Conservation (phyloP, 1,140 invertebrate species). For the Caenorhabditis brenneri region DNA sequence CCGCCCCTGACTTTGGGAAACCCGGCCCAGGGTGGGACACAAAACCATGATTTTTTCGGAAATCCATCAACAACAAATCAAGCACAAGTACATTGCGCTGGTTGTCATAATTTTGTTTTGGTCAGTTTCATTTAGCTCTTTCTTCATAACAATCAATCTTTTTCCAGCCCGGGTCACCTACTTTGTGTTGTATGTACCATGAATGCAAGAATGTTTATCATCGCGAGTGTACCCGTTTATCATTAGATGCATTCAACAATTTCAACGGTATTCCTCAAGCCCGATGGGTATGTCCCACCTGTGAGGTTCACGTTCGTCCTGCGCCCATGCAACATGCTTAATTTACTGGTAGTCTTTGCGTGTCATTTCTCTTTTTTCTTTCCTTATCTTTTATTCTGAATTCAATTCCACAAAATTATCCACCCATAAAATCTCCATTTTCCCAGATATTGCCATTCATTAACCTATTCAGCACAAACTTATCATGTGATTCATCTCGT, state of each 20-base stretch:
- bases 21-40: background rate
- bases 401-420: background rate
- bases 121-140: background rate
- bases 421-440: background rate
- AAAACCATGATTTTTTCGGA: background rate
- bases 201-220: constrained; percentile 21
- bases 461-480: background rate
- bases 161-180: constrained; percentile 30
- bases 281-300: constrained; percentile 5
- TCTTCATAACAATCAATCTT: background rate
- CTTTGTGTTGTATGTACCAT: constrained; percentile 25
- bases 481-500: background rate
- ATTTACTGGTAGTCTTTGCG: background rate
- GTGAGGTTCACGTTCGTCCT: constrained; percentile 1
- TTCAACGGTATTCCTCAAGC: background rate
- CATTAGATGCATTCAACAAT: background rate
- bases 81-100: background rate
- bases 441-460: background rate
- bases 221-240: background rate
- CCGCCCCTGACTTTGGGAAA: constrained; percentile 27
- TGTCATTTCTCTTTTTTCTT: background rate
- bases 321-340: background rate
- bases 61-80: background rate
- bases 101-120: constrained; percentile 7
- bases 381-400: background rate